Conservation (phyloP, 2,797 vertebrate genomes). For the Rousettus madagascariensis region DNA sequence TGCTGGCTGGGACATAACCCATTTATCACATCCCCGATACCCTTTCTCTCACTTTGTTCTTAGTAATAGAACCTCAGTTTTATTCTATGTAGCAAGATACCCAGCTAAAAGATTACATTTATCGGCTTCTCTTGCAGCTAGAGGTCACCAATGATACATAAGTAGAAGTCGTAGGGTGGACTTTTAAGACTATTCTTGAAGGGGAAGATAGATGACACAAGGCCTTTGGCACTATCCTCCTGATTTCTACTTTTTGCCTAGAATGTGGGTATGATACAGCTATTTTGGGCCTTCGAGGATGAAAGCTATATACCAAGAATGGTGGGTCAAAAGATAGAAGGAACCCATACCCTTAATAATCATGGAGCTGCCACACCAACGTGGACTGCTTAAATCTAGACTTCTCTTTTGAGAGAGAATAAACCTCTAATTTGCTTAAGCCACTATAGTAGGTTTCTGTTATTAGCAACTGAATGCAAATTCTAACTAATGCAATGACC, state of each 20-base stretch:
- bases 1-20: not conserved
- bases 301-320: not conserved
- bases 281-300: not conserved
- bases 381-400: not conserved
- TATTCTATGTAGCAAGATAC: constrained; percentile 2
- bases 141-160: not conserved
- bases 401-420: not conserved
- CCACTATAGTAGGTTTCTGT: not conserved
- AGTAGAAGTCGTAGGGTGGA: not conserved
- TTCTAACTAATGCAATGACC: not conserved
- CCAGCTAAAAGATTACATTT: constrained; percentile 44
- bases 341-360: not conserved
- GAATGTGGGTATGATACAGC: not conserved
- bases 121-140: not conserved
- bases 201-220: not conserved
- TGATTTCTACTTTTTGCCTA: not conserved
- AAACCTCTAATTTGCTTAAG: not conserved
- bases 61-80: not conserved
- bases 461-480: not conserved
- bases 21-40: not conserved
- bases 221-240: not conserved
- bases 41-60: not conserved
- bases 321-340: not conserved
- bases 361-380: not conserved
- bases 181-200: not conserved